Base-by-base conservation (phyloP, 2,888 invertebrate species). In the Cataglyphis albicans region DNA sequence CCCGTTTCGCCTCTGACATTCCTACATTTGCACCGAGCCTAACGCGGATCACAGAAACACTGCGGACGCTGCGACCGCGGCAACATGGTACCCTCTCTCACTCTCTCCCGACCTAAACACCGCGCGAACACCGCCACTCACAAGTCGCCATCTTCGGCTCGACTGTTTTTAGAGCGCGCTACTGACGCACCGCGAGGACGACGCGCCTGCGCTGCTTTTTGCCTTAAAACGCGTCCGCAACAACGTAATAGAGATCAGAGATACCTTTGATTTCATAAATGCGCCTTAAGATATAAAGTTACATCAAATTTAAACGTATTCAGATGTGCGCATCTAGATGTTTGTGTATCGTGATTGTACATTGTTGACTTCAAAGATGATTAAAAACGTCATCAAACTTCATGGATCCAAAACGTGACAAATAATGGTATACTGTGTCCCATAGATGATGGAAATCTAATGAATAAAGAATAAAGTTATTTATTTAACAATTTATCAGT, bases 1-100 rank as follows among this genome's bases (percentile, higher is more conserved):
- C 96, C 96, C 97, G 96, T 96, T 96, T 97, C 95, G 96, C 95
- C 95, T 97, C 97, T 95, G 97, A 96, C 97, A 97, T 97, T 90
- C 96, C 96, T 96, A 96, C 96, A 96, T 93, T 92, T 92, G 92
- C 93, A 93, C 93, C 89, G 88, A 91, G 89, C 88, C 91, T 89
- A 91, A 92, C 92, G 91, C 92, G 89, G 90, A 90, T 91, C 91
- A 92, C 91, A 89, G 91, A 93, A 92, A 93, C 92, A 91, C 87
- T 90, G 89, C 90, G 90, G 88, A 89, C 89, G 86, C 89, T 90
- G 90, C 90, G 85, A 80, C 72, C 72, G 87, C 88, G 90, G 90
- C 92, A 93, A 93, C 93, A 93, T 94, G 91, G 90, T 90, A 90
- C 89, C 87, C 82, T 88, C 87, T 85, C 88, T 61, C 52, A 52